These are phyloP conservation scores for Pao palembangensis DNA, from an alignment of 2,113 vertebrate genomes.

Conservation along the genomic window DNA sequence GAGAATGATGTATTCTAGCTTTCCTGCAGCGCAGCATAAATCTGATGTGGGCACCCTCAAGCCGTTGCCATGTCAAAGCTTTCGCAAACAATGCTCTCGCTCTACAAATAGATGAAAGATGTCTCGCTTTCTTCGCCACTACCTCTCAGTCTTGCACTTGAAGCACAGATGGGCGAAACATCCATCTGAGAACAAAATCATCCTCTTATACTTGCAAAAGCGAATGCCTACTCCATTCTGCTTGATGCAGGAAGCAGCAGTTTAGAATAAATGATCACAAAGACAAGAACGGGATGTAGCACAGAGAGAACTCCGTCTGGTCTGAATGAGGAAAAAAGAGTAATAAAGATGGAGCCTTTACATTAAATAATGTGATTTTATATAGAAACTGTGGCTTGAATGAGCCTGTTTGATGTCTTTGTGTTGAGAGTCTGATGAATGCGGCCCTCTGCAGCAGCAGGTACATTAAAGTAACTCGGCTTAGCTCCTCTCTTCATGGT, in stretches of 20 bases:
- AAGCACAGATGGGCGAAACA: slow-evolving; percentile 13
- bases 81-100: slow-evolving; percentile 10
- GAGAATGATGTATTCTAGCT: background rate
- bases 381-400: slow-evolving; percentile 41
- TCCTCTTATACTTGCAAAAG: background rate
- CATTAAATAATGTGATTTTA: slow-evolving; percentile 53
- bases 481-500: slow-evolving; percentile 29
- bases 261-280: background rate
- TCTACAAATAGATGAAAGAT: slow-evolving; percentile 35
- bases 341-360: slow-evolving; percentile 27
- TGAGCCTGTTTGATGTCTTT: slow-evolving; percentile 43
- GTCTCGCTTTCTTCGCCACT: background rate
- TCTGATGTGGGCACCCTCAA: slow-evolving; percentile 8
- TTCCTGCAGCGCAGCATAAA: background rate
- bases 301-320: slow-evolving; percentile 10
- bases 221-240: slow-evolving; percentile 14
- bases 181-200: slow-evolving; percentile 14
- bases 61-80: slow-evolving; percentile 10
- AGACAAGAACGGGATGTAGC: slow-evolving; percentile 1
- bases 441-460: slow-evolving; percentile 32
- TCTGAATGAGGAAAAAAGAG: slow-evolving; percentile 9
- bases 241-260: slow-evolving; percentile 11
- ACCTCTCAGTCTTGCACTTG: slow-evolving; percentile 13
- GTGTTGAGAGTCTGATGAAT: slow-evolving; percentile 46
- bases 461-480: slow-evolving; percentile 37